Conservation (phyloP, 2,797 vertebrate species). For the Takifugu rubripes region DNA sequence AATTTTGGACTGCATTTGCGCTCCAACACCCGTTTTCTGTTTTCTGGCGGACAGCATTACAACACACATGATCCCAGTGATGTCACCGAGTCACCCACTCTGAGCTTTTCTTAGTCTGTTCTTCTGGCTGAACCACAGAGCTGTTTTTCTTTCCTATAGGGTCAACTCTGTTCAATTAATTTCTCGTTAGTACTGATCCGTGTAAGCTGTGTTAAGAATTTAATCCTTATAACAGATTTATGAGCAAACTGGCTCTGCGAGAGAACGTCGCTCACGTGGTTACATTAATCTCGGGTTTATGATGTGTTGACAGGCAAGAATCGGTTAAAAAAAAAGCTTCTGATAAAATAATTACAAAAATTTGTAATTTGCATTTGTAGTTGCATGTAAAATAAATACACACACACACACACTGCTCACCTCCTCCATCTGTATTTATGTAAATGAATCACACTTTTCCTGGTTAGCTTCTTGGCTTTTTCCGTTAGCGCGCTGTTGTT, state of each 20-base stretch:
- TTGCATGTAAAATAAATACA: slow-evolving; percentile 5
- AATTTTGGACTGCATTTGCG: slow-evolving; percentile 21
- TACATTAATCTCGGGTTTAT: slow-evolving; percentile 44
- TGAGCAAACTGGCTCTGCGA: slow-evolving; percentile 56
- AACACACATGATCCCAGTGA: slow-evolving; percentile 55
- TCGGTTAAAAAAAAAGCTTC: slow-evolving; percentile 8
- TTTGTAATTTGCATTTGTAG: not conserved
- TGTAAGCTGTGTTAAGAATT: slow-evolving; percentile 74
- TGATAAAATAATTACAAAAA: not conserved
- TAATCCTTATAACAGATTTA: slow-evolving; percentile 77
- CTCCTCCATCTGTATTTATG: slow-evolving; percentile 11
- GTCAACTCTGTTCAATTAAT: slow-evolving; percentile 74
- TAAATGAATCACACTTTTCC: slow-evolving; percentile 19
- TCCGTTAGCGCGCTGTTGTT: slow-evolving; percentile 18
- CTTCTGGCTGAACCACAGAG: slow-evolving; percentile 49
- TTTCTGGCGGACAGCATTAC: slow-evolving; percentile 23
- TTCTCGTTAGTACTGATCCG: slow-evolving; percentile 72
- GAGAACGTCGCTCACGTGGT: slow-evolving; percentile 51
- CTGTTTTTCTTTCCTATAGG: slow-evolving; percentile 55
- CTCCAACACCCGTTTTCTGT: slow-evolving; percentile 37
- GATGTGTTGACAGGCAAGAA: slow-evolving; percentile 23
- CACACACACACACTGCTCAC: slow-evolving; percentile 1
- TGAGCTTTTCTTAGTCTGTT: slow-evolving; percentile 54
- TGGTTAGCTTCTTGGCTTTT: slow-evolving; percentile 1
- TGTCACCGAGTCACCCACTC: slow-evolving; percentile 53